Base-by-base conservation (phyloP, 2,113 vertebrate species). In the Plotosus lineatus region DNA sequence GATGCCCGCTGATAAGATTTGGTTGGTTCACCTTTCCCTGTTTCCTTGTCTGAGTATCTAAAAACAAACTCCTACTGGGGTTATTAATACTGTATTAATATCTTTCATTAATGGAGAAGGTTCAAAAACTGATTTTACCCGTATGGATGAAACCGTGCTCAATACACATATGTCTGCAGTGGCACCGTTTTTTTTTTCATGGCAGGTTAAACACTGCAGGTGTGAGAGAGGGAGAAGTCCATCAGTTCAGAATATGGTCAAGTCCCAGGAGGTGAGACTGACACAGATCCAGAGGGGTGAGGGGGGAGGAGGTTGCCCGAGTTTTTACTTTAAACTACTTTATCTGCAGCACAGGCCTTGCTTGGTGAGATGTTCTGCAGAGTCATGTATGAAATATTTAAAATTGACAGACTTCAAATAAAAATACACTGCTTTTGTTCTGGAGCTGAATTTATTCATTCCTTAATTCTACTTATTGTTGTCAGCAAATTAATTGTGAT, bases 341-440 rank as follows among this genome's bases (percentile, higher is more conserved):
- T 19, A 48, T 48, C 68, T 48, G 28, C 6, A 50, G 46, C 31
- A 31, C 44, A 6, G 38, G 12, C 17, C 33, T 40, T 4, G 9
- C 38, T 82, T 26, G 14, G 6, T 3, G 42, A 77, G 65, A 28
- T 40, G 21, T 71, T 61, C 74, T 19, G 26, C 36, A 73, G 65
- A 75, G 51, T 80, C 63, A 46, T 63, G 17, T 17, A 69, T 75
- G 21, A 79, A 79, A 75, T 79, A 75, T 80, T 80, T 31, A 80
- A 61, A 19, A 51, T 7, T 6, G 3, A 15, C 60, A 11, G 19
- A 36, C 75, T 78, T 46, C 53, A 51, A 23, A 48, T 10, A 26
- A 51, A 75, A 68, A 77, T 56, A 10, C 46, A 60, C 2, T 9
- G 28, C 44, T 58, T 60, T 63, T 56, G 6, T 17, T 73, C 17